Conservation (phyloP, 2,797 vertebrate species). For the Trachops cirrhosus region DNA sequence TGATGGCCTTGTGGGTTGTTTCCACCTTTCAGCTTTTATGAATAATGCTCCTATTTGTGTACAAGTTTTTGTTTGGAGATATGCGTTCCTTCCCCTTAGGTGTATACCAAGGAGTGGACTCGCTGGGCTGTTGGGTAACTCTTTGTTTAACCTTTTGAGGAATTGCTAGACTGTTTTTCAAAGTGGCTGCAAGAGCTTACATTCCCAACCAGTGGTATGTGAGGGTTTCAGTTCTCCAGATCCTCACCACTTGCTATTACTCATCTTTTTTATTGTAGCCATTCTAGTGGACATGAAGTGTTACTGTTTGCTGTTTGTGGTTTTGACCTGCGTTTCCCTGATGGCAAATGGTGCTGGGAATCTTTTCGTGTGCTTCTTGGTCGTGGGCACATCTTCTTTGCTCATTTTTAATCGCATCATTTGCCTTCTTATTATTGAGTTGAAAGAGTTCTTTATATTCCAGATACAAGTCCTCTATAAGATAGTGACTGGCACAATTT, state of each 20-base stretch:
- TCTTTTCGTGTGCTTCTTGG: background rate
- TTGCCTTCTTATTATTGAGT: background rate
- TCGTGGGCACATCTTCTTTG: background rate
- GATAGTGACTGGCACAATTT: background rate
- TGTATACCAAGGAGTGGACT: background rate
- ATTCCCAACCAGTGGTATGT: background rate
- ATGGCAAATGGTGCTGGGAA: background rate
- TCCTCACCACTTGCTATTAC: background rate
- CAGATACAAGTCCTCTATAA: background rate
- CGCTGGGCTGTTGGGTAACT: background rate
- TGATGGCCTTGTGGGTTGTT: background rate
- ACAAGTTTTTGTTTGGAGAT: background rate
- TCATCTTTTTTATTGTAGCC: background rate
- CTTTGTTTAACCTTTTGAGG: background rate
- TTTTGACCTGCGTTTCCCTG: conserved; percentile 1
- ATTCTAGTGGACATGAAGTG: background rate
- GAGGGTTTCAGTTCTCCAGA: background rate
- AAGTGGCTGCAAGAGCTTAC: background rate
- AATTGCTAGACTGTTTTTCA: background rate
- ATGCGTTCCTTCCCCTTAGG: background rate
- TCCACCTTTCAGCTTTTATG: background rate
- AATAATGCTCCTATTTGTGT: background rate
- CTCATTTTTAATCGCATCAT: background rate
- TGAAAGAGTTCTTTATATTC: background rate
- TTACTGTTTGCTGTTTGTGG: background rate